Evolutionary conservation across 2,888 invertebrate genomes (phyloP).

Genomic region (Bruchidius siliquastri): DNA sequence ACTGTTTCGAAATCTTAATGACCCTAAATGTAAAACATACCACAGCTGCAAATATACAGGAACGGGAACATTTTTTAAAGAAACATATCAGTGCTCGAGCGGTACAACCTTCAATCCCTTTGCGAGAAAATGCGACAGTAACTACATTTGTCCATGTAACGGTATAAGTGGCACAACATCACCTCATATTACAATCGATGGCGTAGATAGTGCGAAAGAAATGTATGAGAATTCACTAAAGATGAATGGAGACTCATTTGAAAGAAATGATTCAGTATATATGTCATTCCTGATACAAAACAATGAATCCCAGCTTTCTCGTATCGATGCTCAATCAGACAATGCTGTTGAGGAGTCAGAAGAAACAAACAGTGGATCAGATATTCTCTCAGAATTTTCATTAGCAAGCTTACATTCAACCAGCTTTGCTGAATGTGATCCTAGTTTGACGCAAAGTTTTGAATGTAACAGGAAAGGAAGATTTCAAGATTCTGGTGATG

Average conservation of each 20-base stretch:
- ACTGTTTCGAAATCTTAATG: slow-evolving; percentile 19
- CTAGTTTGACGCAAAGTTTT: background rate
- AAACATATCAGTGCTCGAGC: slow-evolving; percentile 16
- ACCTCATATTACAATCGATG: background rate
- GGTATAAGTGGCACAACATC: too few relatives aligned
- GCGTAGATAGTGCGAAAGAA: background rate
- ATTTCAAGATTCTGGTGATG: slow-evolving; percentile 26
- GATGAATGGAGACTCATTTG: background rate
- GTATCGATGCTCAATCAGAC: background rate
- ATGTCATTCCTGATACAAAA: background rate
- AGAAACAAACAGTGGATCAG: background rate
- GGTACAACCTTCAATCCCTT: slow-evolving; percentile 43
- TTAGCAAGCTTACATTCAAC: background rate
- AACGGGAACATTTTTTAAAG: slow-evolving; percentile 39
- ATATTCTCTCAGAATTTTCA: background rate
- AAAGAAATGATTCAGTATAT: background rate
- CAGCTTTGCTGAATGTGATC: background rate
- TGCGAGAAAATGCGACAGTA: slow-evolving; percentile 43
- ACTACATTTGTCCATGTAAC: slow-evolving; percentile 40
- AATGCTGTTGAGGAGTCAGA: background rate
- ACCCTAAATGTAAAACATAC: slow-evolving; percentile 39
- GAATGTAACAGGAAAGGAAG: slow-evolving; percentile 17
- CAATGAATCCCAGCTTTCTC: background rate
- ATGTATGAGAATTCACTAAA: too few relatives aligned
- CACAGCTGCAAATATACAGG: slow-evolving; percentile 42